Conservation (phyloP, 2,888 invertebrate genomes). For the Arctia plantaginis region DNA sequence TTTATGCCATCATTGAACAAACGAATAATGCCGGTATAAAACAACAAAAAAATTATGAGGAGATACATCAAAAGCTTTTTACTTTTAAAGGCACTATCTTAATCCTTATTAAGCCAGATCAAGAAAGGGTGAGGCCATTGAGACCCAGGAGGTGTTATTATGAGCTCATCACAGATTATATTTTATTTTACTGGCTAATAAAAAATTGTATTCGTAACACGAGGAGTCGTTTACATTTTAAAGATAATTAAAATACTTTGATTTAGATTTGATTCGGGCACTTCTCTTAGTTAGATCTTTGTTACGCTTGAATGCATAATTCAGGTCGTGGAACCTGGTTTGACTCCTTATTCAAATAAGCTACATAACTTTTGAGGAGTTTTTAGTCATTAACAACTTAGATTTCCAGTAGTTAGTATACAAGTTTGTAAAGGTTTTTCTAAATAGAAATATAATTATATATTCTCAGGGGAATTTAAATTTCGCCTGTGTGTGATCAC, state of each 20-base stretch:
- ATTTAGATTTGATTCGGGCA: slow-evolving; percentile 1
- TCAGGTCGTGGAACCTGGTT: background rate
- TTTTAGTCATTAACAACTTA: background rate
- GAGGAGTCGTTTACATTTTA: slow-evolving; percentile 62
- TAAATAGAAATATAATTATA: background rate
- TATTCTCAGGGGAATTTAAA: background rate
- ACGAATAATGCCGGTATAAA: slow-evolving; percentile 54
- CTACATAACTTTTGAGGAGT: background rate
- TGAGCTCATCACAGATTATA: slow-evolving; percentile 76
- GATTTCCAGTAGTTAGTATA: background rate
- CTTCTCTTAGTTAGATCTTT: background rate
- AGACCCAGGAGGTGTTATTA: slow-evolving; percentile 81
- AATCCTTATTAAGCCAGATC: slow-evolving; percentile 83
- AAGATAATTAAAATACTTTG: slow-evolving; percentile 61
- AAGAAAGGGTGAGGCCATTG: slow-evolving; percentile 76
- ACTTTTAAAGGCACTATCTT: slow-evolving; percentile 81
- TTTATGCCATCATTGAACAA: slow-evolving; percentile 58
- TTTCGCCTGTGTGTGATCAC: background rate
- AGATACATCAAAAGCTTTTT: slow-evolving; percentile 83
- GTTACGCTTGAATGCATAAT: background rate
- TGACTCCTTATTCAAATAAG: background rate
- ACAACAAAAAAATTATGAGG: slow-evolving; percentile 66
- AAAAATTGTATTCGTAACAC: slow-evolving; percentile 74
- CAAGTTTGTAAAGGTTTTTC: background rate
- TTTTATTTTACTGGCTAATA: slow-evolving; percentile 62